Conservation (phyloP, 2,888 invertebrate genomes). For the Drosophila ezoana region DNA sequence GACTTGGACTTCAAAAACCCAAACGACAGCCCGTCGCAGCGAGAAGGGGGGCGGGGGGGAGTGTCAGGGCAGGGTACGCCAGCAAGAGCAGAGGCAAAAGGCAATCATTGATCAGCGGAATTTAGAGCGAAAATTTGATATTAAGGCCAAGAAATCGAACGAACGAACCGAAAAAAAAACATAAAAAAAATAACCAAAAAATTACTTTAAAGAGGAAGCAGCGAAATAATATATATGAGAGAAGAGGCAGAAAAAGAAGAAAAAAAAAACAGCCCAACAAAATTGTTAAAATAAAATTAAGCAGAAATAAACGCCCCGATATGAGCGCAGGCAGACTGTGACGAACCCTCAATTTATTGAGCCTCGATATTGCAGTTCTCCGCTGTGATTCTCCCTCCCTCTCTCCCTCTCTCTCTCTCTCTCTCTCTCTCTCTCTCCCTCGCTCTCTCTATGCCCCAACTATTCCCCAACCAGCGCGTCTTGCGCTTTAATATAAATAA, state of each 20-base stretch:
- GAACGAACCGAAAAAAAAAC: not conserved
- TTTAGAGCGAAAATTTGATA: slow-evolving; percentile 81
- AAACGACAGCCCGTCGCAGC: slow-evolving; percentile 29
- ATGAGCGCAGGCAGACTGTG: slow-evolving; percentile 28
- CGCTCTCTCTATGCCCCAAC: slow-evolving; percentile 20
- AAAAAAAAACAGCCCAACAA: slow-evolving; percentile 37
- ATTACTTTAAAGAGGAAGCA: slow-evolving; percentile 62
- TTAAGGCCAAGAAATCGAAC: slow-evolving; percentile 68
- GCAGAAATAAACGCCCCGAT: slow-evolving; percentile 79
- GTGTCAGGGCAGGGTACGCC: slow-evolving; percentile 29
- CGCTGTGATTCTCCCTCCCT: not conserved
- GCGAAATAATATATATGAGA: slow-evolving; percentile 24
- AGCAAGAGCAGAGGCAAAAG: no score
- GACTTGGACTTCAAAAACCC: slow-evolving; percentile 49
- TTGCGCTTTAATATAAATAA: slow-evolving; percentile 74
- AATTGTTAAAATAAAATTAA: slow-evolving; percentile 79
- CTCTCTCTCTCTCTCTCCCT: not conserved
- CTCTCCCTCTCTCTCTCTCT: not conserved
- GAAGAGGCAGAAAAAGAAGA: slow-evolving; percentile 32
- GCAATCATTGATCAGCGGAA: slow-evolving; percentile 82
- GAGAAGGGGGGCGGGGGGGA: not conserved
- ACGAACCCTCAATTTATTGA: slow-evolving; percentile 28
- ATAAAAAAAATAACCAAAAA: slow-evolving; percentile 24
- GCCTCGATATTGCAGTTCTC: no score
- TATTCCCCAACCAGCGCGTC: slow-evolving; percentile 28